phyloP scores from a whole-genome alignment of 2,888 invertebrate genomes.

The Amiota mariae region DNA sequence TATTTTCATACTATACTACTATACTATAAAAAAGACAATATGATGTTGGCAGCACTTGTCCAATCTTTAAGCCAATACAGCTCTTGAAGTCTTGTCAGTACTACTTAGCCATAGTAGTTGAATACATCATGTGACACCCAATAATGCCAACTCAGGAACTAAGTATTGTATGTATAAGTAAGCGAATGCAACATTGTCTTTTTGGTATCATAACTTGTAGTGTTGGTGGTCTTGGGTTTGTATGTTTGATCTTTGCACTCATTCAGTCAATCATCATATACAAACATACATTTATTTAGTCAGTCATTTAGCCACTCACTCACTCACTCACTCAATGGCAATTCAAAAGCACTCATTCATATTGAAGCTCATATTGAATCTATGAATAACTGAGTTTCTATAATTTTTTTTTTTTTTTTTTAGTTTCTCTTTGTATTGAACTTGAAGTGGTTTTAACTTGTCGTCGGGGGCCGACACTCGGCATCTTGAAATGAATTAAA shows the following conservation, averaged over 20 bases:
- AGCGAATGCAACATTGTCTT: constrained; percentile 10
- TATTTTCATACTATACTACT: no score
- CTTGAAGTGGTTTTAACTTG: constrained; percentile 1
- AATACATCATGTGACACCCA: no score
- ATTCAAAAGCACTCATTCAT: constrained; percentile 9
- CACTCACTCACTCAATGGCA: constrained; percentile 9
- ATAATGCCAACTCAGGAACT: no score
- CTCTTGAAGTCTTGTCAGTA: no score
- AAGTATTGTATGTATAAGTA: no score
- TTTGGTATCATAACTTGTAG: constrained; percentile 1
- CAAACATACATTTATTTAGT: not conserved
- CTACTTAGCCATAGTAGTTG: no score
- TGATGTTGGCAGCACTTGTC: no score
- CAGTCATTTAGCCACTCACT: not conserved
- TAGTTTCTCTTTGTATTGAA: not conserved
- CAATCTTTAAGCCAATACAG: no score
- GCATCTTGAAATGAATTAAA: not conserved
- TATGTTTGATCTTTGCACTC: constrained; percentile 21
- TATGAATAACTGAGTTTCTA: not conserved
- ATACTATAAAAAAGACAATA: no score
- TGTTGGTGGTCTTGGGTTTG: constrained; percentile 7
- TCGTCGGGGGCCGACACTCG: not conserved
- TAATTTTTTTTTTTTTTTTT: no score
- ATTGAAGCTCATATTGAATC: not conserved
- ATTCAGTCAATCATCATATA: not conserved